Percentiles rank a stretch among this genome's conserved stretches.
Evolutionary conservation across 2,888 invertebrate species (phyloP).

Genomic region (Apodemia mormo): DNA sequence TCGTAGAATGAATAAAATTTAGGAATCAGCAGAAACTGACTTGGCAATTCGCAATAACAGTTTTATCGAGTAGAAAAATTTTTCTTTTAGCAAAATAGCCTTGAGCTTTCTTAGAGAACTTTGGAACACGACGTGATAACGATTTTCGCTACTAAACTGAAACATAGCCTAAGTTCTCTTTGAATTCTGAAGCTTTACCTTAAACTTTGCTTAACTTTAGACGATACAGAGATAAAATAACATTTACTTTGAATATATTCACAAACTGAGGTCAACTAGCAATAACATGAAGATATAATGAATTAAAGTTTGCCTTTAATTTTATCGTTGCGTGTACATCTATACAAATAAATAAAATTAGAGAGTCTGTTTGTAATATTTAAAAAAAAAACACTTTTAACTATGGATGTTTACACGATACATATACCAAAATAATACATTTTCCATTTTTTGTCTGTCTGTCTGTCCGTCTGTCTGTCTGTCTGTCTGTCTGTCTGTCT

Average conservation of each 20-base stretch:
- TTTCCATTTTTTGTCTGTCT: too few species aligned
- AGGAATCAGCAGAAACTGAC: conserved; percentile 4
- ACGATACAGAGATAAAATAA: conserved; percentile 5
- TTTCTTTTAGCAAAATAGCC: conserved; percentile 9
- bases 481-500: too few species aligned
- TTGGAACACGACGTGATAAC: conserved; percentile 5
- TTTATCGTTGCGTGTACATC: neutral
- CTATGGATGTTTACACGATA: too few species aligned
- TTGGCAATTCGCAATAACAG: conserved; percentile 11
- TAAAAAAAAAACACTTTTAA: too few species aligned
- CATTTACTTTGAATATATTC: neutral
- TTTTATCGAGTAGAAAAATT: conserved; percentile 15
- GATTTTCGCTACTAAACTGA: neutral
- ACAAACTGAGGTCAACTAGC: neutral
- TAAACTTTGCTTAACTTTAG: neutral
- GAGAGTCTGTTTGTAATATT: too few species aligned
- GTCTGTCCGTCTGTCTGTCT: too few species aligned
- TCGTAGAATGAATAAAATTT: neutral
- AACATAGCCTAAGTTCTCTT: conserved; percentile 1
- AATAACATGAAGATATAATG: neutral
- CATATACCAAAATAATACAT: too few species aligned
- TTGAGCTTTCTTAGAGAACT: neutral
- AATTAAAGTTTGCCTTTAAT: neutral
- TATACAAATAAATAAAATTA: too few species aligned
- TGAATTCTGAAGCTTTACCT: conserved; percentile 11